Percentiles rank a stretch among this genome's conserved stretches.
phyloP scores from a whole-genome alignment of 2,888 invertebrate species.

The Clistopyga incitator region DNA sequence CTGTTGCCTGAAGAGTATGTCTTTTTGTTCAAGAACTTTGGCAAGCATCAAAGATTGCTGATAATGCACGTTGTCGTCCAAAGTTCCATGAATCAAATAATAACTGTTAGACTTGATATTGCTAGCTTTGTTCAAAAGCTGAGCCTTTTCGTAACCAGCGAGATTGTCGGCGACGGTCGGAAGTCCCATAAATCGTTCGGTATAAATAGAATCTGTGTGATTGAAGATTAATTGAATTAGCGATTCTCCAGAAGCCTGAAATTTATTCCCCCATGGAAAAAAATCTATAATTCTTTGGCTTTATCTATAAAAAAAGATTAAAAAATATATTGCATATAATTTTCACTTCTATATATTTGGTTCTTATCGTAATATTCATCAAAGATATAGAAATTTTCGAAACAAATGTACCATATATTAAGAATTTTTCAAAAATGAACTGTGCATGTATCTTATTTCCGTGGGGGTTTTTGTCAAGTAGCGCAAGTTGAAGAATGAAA shows the following conservation, averaged over 20 bases:
- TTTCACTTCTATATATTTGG: too few relatives aligned
- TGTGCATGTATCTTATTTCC: background rate
- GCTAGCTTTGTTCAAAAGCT: slow-evolving; percentile 89
- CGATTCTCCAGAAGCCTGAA: background rate
- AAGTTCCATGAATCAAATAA: slow-evolving; percentile 96
- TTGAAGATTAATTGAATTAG: slow-evolving; percentile 60
- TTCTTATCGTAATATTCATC: too few relatives aligned
- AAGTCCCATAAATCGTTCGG: slow-evolving; percentile 97
- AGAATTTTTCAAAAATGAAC: too few relatives aligned
- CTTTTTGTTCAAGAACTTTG: slow-evolving; percentile 92
- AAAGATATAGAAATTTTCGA: too few relatives aligned
- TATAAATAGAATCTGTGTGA: slow-evolving; percentile 96
- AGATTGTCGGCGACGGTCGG: slow-evolving; percentile 90
- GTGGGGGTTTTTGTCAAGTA: background rate
- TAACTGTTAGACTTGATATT: slow-evolving; percentile 91
- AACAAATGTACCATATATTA: too few relatives aligned
- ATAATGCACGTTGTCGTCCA: slow-evolving; percentile 98
- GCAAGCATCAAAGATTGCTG: slow-evolving; percentile 98
- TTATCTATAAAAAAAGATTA: too few relatives aligned
- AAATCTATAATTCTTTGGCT: too few relatives aligned
- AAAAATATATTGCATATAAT: too few relatives aligned
- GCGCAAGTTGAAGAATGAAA: background rate
- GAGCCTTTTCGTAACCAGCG: slow-evolving; percentile 90
- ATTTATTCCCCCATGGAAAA: background rate
- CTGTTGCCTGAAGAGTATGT: slow-evolving; percentile 96